These are phyloP conservation scores for Vimba vimba DNA, from an alignment of 2,113 vertebrate species.

Conservation along the genomic window DNA sequence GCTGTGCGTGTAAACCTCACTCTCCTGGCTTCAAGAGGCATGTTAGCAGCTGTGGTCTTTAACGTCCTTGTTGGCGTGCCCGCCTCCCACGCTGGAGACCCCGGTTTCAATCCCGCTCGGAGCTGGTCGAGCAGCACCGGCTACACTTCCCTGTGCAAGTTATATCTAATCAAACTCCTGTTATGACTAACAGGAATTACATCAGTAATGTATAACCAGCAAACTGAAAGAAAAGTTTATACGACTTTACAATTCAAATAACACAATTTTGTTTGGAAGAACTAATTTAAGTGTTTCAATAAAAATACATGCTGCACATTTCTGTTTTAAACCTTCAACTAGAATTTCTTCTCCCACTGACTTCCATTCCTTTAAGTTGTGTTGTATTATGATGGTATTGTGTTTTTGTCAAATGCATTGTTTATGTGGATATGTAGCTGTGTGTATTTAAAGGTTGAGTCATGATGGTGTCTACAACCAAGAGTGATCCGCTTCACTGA, in stretches of 20 bases:
- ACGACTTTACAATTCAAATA: background rate
- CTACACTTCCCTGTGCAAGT: background rate
- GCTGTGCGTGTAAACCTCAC: too few relatives aligned
- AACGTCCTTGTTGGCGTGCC: too few relatives aligned
- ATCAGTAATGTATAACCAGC: too few relatives aligned
- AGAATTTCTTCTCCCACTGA: background rate
- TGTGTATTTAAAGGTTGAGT: constrained; percentile 13
- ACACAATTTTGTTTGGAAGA: background rate
- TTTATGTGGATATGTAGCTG: background rate
- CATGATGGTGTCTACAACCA: background rate
- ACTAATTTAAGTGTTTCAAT: background rate
- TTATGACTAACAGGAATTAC: background rate
- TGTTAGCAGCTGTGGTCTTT: too few relatives aligned
- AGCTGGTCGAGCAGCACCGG: too few relatives aligned
- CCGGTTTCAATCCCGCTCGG: too few relatives aligned
- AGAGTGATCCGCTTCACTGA: constrained; percentile 6
- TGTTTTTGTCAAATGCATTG: background rate
- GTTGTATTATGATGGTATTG: background rate
- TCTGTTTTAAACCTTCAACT: too few relatives aligned
- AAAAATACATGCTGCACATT: background rate
- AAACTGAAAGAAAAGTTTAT: too few relatives aligned
- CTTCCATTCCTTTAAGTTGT: background rate
- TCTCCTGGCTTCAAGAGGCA: too few relatives aligned
- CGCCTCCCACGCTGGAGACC: too few relatives aligned
- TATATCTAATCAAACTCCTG: background rate